A percentile compares a stretch with the other conserved stretches of the same genome.
These are phyloP conservation scores for Manacus vitellinus DNA, from an alignment of 2,113 vertebrate genomes.

Conservation along the genomic window DNA sequence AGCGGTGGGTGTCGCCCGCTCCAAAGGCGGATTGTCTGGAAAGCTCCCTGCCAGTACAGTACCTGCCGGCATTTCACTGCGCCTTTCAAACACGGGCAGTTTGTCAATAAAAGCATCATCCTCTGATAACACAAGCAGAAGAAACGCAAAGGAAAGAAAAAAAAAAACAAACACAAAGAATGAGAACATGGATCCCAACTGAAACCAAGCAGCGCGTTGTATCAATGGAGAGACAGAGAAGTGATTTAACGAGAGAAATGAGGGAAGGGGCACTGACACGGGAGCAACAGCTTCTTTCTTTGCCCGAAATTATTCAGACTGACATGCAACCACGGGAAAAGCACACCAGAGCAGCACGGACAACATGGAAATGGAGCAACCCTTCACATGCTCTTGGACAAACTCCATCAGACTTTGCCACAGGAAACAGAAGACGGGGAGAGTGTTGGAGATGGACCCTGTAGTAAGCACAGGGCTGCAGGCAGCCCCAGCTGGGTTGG, in stretches of 20 bases:
- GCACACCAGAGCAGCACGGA: not conserved
- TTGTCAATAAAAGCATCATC: conserved; percentile 91
- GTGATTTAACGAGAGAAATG: conserved; percentile 1
- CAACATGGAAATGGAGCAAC: not conserved
- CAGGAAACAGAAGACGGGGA: not conserved
- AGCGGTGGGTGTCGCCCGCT: not conserved
- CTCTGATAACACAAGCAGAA: conserved; percentile 83
- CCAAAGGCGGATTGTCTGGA: not conserved
- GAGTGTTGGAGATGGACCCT: rapidly evolving
- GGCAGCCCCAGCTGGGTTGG: not conserved
- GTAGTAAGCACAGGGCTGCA: not conserved
- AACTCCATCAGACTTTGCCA: not conserved
- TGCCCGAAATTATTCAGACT: not conserved
- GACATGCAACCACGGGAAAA: not conserved
- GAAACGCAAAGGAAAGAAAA: conserved; percentile 61
- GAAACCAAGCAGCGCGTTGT: conserved; percentile 51
- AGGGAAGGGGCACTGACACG: not conserved
- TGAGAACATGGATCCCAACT: conserved; percentile 71
- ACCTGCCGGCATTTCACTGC: conserved; percentile 87
- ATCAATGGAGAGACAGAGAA: not conserved
- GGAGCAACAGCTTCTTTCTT: not conserved
- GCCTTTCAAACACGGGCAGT: conserved; percentile 88
- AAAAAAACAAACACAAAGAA: conserved; percentile 35
- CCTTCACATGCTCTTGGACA: not conserved
- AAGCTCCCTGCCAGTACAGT: conserved; percentile 71